Percentiles rank a stretch among this genome's conserved stretches.
Conservation (phyloP, 1,140 invertebrate species). For the Phthorimaea operculella region DNA sequence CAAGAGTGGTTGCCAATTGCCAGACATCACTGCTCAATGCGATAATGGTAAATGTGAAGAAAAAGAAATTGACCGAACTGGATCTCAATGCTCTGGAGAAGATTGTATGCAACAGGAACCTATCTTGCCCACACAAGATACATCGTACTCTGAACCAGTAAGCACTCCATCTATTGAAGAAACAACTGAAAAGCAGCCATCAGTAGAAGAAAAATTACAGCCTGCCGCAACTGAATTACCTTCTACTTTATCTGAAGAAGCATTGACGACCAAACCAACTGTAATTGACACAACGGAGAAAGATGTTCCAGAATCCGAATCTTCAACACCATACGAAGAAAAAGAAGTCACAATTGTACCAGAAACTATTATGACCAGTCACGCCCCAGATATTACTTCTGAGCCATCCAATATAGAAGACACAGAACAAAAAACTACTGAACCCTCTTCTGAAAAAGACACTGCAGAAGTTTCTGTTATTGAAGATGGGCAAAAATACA, state of each 20-base stretch:
- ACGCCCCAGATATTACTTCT: background rate
- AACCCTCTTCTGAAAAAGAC: background rate
- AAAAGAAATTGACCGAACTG: constrained; percentile 10
- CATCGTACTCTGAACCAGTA: background rate
- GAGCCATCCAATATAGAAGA: background rate
- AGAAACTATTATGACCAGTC: background rate
- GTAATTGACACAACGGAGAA: constrained; percentile 1
- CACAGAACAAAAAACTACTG: background rate
- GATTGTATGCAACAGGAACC: constrained; percentile 35
- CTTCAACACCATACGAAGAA: constrained; percentile 17
- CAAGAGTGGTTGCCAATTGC: constrained; percentile 19
- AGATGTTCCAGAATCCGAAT: constrained; percentile 20
- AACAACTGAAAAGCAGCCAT: background rate
- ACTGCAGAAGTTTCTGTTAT: background rate
- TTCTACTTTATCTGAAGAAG: constrained; percentile 1
- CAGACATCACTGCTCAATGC: background rate
- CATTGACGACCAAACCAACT: constrained; percentile 13
- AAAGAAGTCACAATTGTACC: background rate
- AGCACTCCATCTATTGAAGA: background rate
- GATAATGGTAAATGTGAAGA: background rate
- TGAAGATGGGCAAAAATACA: background rate
- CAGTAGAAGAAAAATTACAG: background rate
- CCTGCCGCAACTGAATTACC: constrained; percentile 17
- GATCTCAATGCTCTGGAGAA: constrained; percentile 36
- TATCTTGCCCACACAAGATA: background rate